phyloP scores from a whole-genome alignment of 2,113 vertebrate genomes.

The Murina feae region DNA sequence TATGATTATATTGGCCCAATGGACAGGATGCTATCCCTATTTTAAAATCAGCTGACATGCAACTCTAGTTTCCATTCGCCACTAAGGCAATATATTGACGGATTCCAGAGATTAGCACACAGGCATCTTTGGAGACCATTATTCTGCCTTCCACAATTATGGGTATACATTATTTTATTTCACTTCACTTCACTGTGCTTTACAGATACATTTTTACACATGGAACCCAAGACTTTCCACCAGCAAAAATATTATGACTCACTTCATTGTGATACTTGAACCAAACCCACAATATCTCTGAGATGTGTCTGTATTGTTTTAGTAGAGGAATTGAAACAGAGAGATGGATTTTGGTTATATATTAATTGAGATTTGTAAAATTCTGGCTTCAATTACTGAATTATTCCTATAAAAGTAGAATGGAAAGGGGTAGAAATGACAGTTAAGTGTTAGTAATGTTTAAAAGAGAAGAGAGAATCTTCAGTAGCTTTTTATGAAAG shows the following conservation, averaged over 20 bases:
- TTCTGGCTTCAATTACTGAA: background rate
- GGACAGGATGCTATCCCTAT: background rate
- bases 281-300: too few relatives aligned
- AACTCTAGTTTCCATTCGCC: background rate
- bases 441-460: background rate
- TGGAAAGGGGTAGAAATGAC: background rate
- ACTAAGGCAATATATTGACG: background rate
- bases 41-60: background rate
- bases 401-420: background rate
- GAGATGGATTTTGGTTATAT: background rate
- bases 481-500: background rate
- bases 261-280: background rate
- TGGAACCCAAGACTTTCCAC: background rate
- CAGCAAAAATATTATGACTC: background rate
- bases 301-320: background rate
- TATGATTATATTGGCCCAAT: background rate
- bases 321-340: background rate
- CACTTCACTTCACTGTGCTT: background rate
- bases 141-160: background rate
- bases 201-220: background rate
- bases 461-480: background rate
- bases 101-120: background rate
- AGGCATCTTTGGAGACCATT: background rate
- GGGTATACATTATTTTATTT: too few relatives aligned
- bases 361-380: background rate